These are phyloP conservation scores for Perca flavescens DNA, from an alignment of 2,113 vertebrate genomes.

Conservation along the genomic window DNA sequence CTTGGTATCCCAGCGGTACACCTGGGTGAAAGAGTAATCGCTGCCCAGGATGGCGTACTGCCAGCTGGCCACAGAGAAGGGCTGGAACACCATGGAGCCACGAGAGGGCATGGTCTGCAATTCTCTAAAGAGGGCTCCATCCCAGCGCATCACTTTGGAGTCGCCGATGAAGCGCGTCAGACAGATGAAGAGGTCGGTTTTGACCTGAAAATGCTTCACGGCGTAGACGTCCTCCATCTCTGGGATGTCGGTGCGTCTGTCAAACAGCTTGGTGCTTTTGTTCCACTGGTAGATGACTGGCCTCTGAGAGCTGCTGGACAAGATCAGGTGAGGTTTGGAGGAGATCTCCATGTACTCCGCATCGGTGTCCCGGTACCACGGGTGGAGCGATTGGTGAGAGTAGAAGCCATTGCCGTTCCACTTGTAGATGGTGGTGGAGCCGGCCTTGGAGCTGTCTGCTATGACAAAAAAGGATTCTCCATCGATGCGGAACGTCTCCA, in stretches of 20 bases:
- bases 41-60: slow-evolving; percentile 98
- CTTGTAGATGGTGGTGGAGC: slow-evolving; percentile 97
- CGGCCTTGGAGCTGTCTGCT: slow-evolving; percentile 98
- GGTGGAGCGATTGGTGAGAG: slow-evolving; percentile 97
- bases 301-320: slow-evolving; percentile 97
- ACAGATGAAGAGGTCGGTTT: slow-evolving; percentile 94
- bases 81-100: slow-evolving; percentile 99
- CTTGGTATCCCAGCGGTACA: slow-evolving; percentile 96
- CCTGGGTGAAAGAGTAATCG: slow-evolving; percentile 99
- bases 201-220: slow-evolving; percentile 95
- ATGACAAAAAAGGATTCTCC: slow-evolving; percentile 95
- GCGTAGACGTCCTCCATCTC: slow-evolving; percentile 99
- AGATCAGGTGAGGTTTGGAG: slow-evolving; percentile 94
- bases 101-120: slow-evolving; percentile 97
- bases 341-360: slow-evolving; percentile 97
- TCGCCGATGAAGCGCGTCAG: slow-evolving; percentile 98
- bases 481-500: slow-evolving; percentile 96
- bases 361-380: slow-evolving; percentile 98
- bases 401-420: slow-evolving; percentile 99
- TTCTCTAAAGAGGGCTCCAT: slow-evolving; percentile 93
- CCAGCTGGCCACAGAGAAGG: slow-evolving; percentile 92
- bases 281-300: slow-evolving; percentile 99
- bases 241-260: slow-evolving; percentile 95
- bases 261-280: slow-evolving; percentile 91
- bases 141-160: slow-evolving; percentile 99